phyloP scores from a whole-genome alignment of 2,113 vertebrate genomes.

The Cyrtonyx montezumae region DNA sequence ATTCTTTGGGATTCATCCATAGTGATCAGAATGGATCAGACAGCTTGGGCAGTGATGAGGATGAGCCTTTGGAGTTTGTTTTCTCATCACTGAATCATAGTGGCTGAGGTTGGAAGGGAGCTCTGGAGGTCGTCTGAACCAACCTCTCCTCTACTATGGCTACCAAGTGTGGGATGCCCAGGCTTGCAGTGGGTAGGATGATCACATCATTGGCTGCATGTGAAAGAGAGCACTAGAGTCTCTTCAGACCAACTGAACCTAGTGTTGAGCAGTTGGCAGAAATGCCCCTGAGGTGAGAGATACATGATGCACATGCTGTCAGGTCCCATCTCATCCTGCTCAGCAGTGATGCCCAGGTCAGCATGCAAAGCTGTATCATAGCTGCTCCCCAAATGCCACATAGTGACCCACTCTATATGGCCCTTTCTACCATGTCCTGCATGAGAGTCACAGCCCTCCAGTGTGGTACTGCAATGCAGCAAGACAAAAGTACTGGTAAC shows the following conservation, averaged over 20 bases:
- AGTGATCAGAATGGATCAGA: not conserved
- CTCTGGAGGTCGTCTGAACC: not conserved
- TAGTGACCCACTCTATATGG: not conserved
- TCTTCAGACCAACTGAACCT: not conserved
- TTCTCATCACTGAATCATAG: not conserved
- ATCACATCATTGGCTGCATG: not conserved
- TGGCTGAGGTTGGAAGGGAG: not conserved
- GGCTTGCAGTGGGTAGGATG: not conserved
- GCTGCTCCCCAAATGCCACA: accelerated
- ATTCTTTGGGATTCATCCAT: accelerated
- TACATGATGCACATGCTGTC: not conserved
- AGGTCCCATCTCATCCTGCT: not conserved
- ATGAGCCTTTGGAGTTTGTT: not conserved
- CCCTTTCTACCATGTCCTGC: not conserved
- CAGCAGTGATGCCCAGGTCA: not conserved
- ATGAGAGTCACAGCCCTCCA: not conserved
- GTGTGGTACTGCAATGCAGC: not conserved
- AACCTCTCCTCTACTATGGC: not conserved
- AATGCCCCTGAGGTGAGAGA: not conserved
- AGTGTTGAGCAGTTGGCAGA: accelerated
- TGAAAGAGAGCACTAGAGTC: not conserved
- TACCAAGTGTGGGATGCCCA: not conserved
- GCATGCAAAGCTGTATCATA: not conserved
- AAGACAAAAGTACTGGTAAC: not conserved
- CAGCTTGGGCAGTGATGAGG: not conserved